Conservation (phyloP, 2,888 invertebrate species). For the Lumbricus terrestris region DNA sequence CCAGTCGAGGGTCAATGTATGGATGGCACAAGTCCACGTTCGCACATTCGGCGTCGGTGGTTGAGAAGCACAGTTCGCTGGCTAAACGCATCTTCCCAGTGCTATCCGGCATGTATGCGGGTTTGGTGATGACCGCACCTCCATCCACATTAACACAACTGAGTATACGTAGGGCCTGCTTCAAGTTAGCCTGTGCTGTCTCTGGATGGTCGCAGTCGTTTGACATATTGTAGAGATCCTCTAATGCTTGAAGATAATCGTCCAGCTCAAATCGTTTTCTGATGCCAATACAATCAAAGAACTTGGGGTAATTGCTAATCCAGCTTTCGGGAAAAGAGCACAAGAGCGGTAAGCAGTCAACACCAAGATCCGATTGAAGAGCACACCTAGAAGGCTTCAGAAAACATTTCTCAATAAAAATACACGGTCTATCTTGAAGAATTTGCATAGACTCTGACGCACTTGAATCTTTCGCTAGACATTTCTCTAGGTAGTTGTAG, state of each 20-base stretch:
- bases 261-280: slow-evolving; percentile 36
- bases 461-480: background rate
- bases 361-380: slow-evolving; percentile 33
- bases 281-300: slow-evolving; percentile 38
- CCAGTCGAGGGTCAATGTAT: slow-evolving; percentile 41
- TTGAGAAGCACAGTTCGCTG: slow-evolving; percentile 43
- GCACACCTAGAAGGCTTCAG: slow-evolving; percentile 34
- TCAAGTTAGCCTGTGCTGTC: slow-evolving; percentile 25
- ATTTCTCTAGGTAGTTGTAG: slow-evolving; percentile 35
- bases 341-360: slow-evolving; percentile 42
- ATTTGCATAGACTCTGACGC: slow-evolving; percentile 5
- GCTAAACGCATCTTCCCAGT: slow-evolving; percentile 38
- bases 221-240: slow-evolving; percentile 29
- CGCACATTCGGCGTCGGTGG: background rate
- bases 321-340: slow-evolving; percentile 37
- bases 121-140: slow-evolving; percentile 29
- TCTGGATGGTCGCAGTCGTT: slow-evolving; percentile 26
- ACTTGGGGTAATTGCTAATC: slow-evolving; percentile 29
- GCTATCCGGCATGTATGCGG: slow-evolving; percentile 45
- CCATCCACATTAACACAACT: slow-evolving; percentile 37
- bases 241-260: slow-evolving; percentile 36
- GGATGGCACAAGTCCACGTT: slow-evolving; percentile 33
- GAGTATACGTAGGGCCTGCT: slow-evolving; percentile 36
- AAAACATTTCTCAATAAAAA: slow-evolving; percentile 35
- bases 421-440: slow-evolving; percentile 32